Percentiles rank a stretch among this genome's conserved stretches.
phyloP scores from a whole-genome alignment of 2,888 invertebrate species.

The Eupithecia dodoneata region DNA sequence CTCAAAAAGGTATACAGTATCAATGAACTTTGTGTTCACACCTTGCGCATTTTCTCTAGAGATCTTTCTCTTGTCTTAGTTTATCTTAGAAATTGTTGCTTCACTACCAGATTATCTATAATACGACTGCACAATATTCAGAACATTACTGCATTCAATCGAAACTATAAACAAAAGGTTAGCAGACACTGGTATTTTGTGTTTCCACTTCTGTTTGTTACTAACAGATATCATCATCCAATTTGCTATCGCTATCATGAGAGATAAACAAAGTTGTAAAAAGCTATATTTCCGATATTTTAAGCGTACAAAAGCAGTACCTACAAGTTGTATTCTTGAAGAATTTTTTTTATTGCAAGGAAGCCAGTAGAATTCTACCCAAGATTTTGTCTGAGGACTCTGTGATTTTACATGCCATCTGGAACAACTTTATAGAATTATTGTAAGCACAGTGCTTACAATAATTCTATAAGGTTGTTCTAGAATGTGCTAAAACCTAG shows the following conservation, averaged over 20 bases:
- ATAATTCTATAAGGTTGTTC: not conserved
- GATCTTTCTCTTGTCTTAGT: conserved; percentile 4
- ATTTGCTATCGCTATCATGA: not conserved
- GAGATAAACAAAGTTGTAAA: not conserved
- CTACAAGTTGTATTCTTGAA: not conserved
- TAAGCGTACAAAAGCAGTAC: not conserved
- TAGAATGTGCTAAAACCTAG: not conserved
- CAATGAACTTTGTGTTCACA: conserved; percentile 27
- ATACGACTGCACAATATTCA: not conserved
- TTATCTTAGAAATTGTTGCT: not conserved
- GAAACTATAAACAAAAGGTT: not conserved
- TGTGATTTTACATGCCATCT: not conserved
- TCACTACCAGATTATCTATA: not conserved
- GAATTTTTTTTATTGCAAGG: not conserved
- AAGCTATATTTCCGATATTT: not conserved
- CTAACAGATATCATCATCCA: not conserved
- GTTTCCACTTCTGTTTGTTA: not conserved
- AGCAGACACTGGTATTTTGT: not conserved
- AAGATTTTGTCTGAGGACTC: not conserved
- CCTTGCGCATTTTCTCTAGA: conserved; percentile 2
- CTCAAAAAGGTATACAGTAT: conserved; percentile 91
- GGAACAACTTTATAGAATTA: too few species aligned
- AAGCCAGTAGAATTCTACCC: not conserved
- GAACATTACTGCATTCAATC: not conserved
- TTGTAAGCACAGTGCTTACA: not conserved